A percentile compares a stretch with the other conserved stretches of the same genome.
Evolutionary conservation across 1,140 invertebrate species (phyloP).

Genomic region (Drosophila saltans): DNA sequence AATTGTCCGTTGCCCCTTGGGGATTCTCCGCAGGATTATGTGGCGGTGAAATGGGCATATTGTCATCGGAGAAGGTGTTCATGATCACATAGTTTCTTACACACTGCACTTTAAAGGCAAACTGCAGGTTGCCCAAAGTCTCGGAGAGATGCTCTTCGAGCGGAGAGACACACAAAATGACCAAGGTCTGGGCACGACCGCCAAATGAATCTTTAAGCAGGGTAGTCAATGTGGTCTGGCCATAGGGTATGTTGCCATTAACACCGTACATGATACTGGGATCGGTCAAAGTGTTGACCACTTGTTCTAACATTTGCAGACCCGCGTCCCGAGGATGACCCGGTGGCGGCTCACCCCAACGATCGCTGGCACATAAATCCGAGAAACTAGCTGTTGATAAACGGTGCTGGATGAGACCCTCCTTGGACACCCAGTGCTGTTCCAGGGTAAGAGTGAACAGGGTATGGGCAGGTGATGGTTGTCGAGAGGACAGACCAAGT

Average conservation of each 20-base stretch:
- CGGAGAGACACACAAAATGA: conserved; percentile 87
- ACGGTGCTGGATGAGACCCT: conserved; percentile 84
- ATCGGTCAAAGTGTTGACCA: conserved; percentile 86
- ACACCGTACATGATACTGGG: conserved; percentile 84
- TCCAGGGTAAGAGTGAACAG: conserved; percentile 88
- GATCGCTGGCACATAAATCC: conserved; percentile 87
- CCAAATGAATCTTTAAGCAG: conserved; percentile 88
- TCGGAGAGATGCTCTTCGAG: conserved; percentile 86
- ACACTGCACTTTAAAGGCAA: conserved; percentile 86
- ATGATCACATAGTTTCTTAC: conserved; percentile 88
- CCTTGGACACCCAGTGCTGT: conserved; percentile 86
- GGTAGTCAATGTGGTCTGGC: conserved; percentile 87
- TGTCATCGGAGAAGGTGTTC: conserved; percentile 87
- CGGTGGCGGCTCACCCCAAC: conserved; percentile 83
- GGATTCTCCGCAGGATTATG: conserved; percentile 21
- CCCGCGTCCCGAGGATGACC: conserved; percentile 84
- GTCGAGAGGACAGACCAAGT: conserved; percentile 82
- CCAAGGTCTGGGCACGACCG: conserved; percentile 87
- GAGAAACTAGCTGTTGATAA: conserved; percentile 89
- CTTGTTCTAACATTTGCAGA: conserved; percentile 86
- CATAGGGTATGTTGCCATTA: conserved; percentile 85
- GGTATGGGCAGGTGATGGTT: conserved; percentile 83
- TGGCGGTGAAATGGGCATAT: conserved; percentile 84
- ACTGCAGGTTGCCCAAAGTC: conserved; percentile 86
- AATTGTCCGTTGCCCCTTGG: conserved; percentile 72